Evolutionary conservation across 1,140 invertebrate species (phyloP).

Genomic region (Dolichoris vasculosae): DNA sequence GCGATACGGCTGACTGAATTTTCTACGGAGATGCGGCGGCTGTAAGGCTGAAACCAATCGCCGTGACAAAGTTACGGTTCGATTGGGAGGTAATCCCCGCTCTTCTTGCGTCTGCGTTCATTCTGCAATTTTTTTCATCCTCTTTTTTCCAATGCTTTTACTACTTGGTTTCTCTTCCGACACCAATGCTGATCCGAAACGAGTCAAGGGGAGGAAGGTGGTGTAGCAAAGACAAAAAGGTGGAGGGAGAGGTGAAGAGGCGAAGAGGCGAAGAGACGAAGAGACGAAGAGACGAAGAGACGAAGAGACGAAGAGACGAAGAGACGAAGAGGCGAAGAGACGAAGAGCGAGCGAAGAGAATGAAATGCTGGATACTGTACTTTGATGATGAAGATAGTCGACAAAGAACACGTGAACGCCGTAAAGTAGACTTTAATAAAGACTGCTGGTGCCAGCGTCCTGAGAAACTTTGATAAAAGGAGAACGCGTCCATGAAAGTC

Average conservation of each 20-base stretch:
- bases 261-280: no score
- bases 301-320: no score
- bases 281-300: no score
- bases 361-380: background rate
- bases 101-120: background rate
- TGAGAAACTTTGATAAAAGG: conserved; percentile 42
- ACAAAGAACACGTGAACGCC: conserved; percentile 16
- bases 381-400: conserved; percentile 10
- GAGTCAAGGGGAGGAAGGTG: no score
- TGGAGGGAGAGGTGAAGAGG: no score
- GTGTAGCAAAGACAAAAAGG: conserved; percentile 31
- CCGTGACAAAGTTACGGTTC: conserved; percentile 64
- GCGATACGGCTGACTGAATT: conserved; percentile 39
- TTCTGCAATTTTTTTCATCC: background rate
- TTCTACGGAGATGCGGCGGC: conserved; percentile 50
- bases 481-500: background rate
- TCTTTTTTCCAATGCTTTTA: background rate
- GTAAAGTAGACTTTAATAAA: conserved; percentile 27
- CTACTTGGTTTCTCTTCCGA: background rate
- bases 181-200: no score
- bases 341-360: background rate
- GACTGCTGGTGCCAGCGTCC: background rate
- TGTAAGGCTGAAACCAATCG: conserved; percentile 61
- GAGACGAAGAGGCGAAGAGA: no score
- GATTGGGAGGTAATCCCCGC: conserved; percentile 60